Evolutionary conservation across 2,888 invertebrate genomes (phyloP).

Genomic region (Eurytoma californica): DNA sequence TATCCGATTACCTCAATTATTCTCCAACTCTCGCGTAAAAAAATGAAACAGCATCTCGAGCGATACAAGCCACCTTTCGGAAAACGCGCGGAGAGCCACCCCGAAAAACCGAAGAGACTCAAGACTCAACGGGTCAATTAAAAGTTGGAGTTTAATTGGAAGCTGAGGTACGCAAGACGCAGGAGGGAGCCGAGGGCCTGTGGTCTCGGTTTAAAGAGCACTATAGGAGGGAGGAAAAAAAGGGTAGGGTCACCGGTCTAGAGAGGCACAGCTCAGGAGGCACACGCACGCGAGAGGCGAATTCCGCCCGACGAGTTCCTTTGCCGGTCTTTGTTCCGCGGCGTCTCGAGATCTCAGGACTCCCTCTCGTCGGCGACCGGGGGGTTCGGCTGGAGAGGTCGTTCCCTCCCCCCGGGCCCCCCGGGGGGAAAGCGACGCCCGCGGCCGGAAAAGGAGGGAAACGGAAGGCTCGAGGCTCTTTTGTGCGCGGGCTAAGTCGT

Average conservation of each 20-base stretch:
- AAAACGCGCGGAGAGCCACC: no score
- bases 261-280: neutral
- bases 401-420: no score
- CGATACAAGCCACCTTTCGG: no score
- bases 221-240: neutral
- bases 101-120: no score
- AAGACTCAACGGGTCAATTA: slow-evolving; percentile 73
- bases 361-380: neutral
- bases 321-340: slow-evolving; percentile 1
- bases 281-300: neutral
- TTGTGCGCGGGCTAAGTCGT: neutral
- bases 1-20: no score
- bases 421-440: no score
- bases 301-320: neutral
- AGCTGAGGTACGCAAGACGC: slow-evolving; percentile 65
- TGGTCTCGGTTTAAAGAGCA: neutral
- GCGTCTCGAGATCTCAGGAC: neutral
- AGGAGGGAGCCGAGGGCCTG: slow-evolving; percentile 49
- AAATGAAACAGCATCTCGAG: no score
- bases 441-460: neutral
- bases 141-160: slow-evolving; percentile 75
- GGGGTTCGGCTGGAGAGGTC: no score
- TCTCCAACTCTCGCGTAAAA: no score
- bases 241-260: no score
- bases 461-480: slow-evolving; percentile 15